phyloP scores from a whole-genome alignment of 2,113 vertebrate genomes.

The Galeopterus variegatus region DNA sequence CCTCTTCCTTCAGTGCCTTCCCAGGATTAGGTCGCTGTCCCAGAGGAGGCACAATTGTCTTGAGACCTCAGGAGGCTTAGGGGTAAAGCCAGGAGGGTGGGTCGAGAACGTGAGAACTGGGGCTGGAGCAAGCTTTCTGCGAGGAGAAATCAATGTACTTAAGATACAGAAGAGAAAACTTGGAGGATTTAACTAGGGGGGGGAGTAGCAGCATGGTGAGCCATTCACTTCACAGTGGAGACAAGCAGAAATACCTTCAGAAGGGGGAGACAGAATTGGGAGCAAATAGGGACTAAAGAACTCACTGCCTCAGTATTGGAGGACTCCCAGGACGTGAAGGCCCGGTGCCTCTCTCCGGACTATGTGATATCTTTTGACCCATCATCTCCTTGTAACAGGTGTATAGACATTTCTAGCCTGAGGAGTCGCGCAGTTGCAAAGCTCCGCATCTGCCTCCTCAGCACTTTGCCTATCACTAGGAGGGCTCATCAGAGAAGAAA shows the following conservation, averaged over 20 bases:
- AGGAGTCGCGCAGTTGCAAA: neutral
- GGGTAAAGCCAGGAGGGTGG: neutral
- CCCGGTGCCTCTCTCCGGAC: neutral
- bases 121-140: neutral
- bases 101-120: neutral
- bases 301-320: neutral
- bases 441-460: neutral
- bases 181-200: neutral
- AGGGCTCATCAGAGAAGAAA: conserved; percentile 11
- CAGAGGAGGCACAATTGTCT: neutral
- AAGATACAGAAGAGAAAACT: neutral
- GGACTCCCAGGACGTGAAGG: neutral
- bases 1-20: neutral
- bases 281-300: neutral
- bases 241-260: neutral
- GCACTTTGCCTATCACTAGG: neutral
- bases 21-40: neutral
- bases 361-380: neutral
- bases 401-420: neutral
- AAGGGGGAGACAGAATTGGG: neutral
- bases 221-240: neutral
- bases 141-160: neutral
- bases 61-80: neutral
- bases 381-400: conserved; percentile 29
- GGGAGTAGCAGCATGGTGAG: too few species aligned